phyloP scores from a whole-genome alignment of 2,113 vertebrate genomes.

The Pelobates fuscus region DNA sequence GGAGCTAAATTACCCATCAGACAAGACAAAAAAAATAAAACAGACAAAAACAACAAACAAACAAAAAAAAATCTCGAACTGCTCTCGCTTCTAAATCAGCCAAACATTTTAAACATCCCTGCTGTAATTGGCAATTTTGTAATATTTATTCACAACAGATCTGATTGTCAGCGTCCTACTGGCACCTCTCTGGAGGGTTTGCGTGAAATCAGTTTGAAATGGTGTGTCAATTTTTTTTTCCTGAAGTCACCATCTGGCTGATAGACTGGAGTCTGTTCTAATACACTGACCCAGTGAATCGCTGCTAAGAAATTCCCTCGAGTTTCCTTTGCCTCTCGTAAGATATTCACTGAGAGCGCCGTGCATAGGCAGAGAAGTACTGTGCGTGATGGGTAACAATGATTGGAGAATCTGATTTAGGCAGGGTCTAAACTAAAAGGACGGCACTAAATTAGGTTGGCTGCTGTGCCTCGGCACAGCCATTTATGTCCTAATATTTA shows the following conservation, averaged over 20 bases:
- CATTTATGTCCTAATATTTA: neutral
- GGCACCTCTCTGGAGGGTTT: conserved; percentile 85
- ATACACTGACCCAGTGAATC: conserved; percentile 81
- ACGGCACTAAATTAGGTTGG: conserved; percentile 4
- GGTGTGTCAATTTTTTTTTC: conserved; percentile 93
- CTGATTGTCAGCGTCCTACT: conserved; percentile 80
- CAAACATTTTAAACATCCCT: conserved; percentile 90
- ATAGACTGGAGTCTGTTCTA: conserved; percentile 83
- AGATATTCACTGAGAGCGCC: conserved; percentile 60
- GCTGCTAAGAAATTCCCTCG: conserved; percentile 82
- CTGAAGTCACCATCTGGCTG: conserved; percentile 96
- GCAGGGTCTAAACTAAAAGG: conserved; percentile 1
- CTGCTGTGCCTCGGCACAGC: conserved; percentile 4
- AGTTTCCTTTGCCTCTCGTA: conserved; percentile 62
- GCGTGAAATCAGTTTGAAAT: conserved; percentile 99
- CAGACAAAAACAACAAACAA: neutral
- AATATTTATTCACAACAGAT: conserved; percentile 98
- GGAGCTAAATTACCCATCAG: conserved; percentile 56
- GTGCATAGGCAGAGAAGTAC: conserved; percentile 48
- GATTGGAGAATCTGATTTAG: conserved; percentile 34
- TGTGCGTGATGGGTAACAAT: conserved; percentile 52
- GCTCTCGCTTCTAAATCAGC: conserved; percentile 71
- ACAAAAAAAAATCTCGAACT: conserved; percentile 18
- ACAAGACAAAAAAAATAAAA: conserved; percentile 43
- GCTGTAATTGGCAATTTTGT: conserved; percentile 99